Evolutionary conservation across 2,888 invertebrate genomes (phyloP).

Genomic region (Pheosia tremula): DNA sequence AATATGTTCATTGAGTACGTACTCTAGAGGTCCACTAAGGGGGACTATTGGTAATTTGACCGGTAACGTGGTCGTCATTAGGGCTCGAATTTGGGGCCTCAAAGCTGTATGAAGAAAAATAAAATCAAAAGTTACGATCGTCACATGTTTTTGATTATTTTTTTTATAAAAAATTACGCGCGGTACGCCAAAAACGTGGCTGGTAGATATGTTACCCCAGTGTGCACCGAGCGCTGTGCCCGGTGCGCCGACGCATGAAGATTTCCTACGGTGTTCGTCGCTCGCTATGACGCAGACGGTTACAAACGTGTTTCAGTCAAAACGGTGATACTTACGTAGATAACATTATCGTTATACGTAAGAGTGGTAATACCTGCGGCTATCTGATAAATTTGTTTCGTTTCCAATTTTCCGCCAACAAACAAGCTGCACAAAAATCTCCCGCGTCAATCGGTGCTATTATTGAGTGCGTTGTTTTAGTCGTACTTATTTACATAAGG

Average conservation of each 20-base stretch:
- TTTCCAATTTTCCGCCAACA: constrained; percentile 10
- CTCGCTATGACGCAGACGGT: neutral
- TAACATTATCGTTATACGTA: constrained; percentile 17
- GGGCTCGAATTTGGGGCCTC: no score
- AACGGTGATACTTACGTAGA: constrained; percentile 4
- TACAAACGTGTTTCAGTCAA: neutral
- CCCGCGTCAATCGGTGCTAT: constrained; percentile 6
- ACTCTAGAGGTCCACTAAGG: no score
- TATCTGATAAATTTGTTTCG: constrained; percentile 22
- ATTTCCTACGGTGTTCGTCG: constrained; percentile 14
- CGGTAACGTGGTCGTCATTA: no score
- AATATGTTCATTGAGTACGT: no score
- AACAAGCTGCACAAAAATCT: constrained; percentile 27
- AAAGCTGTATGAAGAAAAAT: no score
- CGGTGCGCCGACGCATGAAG: constrained; percentile 26
- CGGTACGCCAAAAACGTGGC: constrained; percentile 17
- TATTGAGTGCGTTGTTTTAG: neutral
- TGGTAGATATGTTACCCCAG: constrained; percentile 43
- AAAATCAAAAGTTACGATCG: no score
- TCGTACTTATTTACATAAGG: neutral
- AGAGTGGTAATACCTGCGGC: constrained; percentile 14
- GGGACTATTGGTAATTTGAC: no score
- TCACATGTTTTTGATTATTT: constrained; percentile 2
- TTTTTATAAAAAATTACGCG: constrained; percentile 7
- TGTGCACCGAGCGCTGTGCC: constrained; percentile 34